phyloP scores from a whole-genome alignment of 2,888 invertebrate genomes.

The Branchellion lobata region DNA sequence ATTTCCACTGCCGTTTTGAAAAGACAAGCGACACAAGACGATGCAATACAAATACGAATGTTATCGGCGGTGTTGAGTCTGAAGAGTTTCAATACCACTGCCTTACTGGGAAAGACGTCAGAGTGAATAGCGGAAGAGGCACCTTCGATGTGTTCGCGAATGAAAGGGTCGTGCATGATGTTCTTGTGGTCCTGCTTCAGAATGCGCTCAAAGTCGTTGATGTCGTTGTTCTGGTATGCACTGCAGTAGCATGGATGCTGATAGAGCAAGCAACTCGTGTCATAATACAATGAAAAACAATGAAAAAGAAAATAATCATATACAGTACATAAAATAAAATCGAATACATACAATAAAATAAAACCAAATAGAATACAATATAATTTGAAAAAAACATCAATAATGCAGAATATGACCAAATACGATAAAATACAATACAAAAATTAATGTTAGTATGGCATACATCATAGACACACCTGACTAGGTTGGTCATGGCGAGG shows the following conservation, averaged over 20 bases:
- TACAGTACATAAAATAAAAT: neutral
- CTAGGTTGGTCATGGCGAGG: constrained; percentile 96
- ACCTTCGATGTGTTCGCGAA: constrained; percentile 94
- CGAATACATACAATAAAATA: too few species aligned
- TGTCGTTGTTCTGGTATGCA: constrained; percentile 96
- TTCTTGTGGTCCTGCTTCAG: constrained; percentile 87
- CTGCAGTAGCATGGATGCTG: constrained; percentile 65
- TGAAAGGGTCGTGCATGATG: constrained; percentile 99
- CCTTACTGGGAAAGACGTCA: too few species aligned
- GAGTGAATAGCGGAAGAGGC: constrained; percentile 42
- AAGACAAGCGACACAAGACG: too few species aligned
- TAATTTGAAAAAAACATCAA: neutral
- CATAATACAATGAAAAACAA: neutral
- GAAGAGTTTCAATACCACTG: too few species aligned
- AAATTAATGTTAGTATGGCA: too few species aligned
- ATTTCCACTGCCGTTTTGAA: too few species aligned
- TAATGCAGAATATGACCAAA: too few species aligned
- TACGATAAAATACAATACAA: too few species aligned
- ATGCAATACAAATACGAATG: too few species aligned
- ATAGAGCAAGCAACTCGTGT: neutral
- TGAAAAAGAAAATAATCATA: neutral
- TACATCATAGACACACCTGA: too few species aligned
- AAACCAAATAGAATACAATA: too few species aligned
- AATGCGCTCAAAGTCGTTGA: constrained; percentile 94
- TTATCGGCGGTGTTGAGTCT: too few species aligned